Conservation (phyloP, 1,140 invertebrate genomes). For the Melipona quadrifasciata region DNA sequence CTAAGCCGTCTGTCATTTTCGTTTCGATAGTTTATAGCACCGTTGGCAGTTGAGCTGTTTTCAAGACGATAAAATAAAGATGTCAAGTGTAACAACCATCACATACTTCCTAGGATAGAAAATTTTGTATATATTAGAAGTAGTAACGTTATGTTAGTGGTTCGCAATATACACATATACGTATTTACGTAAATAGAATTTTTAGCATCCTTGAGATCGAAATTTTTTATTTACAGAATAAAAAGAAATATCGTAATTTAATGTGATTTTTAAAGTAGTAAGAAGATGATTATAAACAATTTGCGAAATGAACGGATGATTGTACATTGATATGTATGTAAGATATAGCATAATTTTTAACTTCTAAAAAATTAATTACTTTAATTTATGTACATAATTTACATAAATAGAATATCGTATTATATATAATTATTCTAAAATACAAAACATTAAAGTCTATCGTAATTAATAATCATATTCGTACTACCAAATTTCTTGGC, state of each 20-base stretch:
- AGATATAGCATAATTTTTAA: conserved; percentile 51
- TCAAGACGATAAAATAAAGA: conserved; percentile 53
- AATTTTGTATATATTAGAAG: conserved; percentile 60
- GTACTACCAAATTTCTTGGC: conserved; percentile 22
- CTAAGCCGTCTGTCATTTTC: conserved; percentile 54
- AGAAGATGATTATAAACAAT: conserved; percentile 34
- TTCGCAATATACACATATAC: conserved; percentile 25
- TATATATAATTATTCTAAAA: conserved; percentile 42
- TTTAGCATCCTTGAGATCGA: conserved; percentile 26
- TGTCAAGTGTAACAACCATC: conserved; percentile 37
- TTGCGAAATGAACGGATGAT: conserved; percentile 35
- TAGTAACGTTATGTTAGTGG: conserved; percentile 23
- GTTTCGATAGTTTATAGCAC: conserved; percentile 41
- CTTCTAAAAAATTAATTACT: conserved; percentile 37
- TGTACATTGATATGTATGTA: conserved; percentile 51
- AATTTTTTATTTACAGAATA: conserved; percentile 38
- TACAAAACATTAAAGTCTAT: conserved; percentile 24
- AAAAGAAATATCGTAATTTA: conserved; percentile 42
- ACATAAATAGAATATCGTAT: conserved; percentile 44
- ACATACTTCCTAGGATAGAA: conserved; percentile 42
- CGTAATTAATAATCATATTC: conserved; percentile 29
- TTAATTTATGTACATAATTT: conserved; percentile 61
- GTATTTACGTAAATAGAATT: conserved; percentile 20
- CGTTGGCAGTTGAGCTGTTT: conserved; percentile 63
- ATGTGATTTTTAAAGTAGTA: conserved; percentile 36